Base-by-base conservation (phyloP, 1,140 invertebrate species). In the Periplaneta americana region DNA sequence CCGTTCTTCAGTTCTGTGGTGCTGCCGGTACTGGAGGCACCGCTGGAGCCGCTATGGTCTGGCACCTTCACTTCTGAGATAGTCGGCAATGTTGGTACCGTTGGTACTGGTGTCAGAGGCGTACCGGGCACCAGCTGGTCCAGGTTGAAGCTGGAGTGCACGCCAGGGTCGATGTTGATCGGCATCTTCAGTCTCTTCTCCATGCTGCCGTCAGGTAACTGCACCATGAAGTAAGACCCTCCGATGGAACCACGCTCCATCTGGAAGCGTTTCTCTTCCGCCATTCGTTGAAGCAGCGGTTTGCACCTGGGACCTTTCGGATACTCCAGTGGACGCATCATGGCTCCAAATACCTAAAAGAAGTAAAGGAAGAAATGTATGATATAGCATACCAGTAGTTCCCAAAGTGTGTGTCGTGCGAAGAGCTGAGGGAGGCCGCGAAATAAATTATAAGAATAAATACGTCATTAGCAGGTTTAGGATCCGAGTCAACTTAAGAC, bases 321-420 rank as follows among this genome's bases (percentile, higher is more conserved):
- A 87, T 92, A 96, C 84, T 94, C 96, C 17, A 99, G 88, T 1
- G 98, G 98, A 84, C 97, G 91, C 97, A 99, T 99, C 82, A 99
- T 90, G 17, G 96, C 94, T 33, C 98, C 98, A 85, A 98, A 98
- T 22, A 98, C 88, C 91, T 92, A 83, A 33, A 13, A 78, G 22
- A 76, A 34, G 22, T 34, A 32, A 6, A 34, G 11, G 74, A 8
- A 15, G 34, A 10, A 28, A 75, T 32, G 9, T 34, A 18, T 75
- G 31, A 31, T 11, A 75, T 32, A 57, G 15, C 74, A 75, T n/a
- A n/a, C n/a, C n/a, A n/a, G n/a, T n/a, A n/a, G n/a, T n/a, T n/a
- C n/a, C n/a, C n/a, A n/a, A n/a, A n/a, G n/a, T n/a, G n/a, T n/a
- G n/a, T n/a, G n/a, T n/a, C n/a, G n/a, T n/a, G n/a, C n/a, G n/a